phyloP scores from a whole-genome alignment of 2,113 vertebrate species.

The Pterophyllum scalare region DNA sequence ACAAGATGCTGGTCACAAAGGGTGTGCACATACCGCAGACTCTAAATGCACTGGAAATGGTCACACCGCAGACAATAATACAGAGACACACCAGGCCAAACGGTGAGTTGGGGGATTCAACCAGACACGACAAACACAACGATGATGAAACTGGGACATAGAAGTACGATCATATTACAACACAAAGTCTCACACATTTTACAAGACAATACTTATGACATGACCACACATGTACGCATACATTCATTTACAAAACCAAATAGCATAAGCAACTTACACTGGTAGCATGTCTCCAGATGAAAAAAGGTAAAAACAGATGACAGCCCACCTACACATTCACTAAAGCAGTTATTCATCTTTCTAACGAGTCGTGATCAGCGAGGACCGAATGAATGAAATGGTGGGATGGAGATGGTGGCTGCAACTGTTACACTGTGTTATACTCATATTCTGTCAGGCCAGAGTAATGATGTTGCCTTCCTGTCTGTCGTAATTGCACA shows the following conservation, averaged over 20 bases:
- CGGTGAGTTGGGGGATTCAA: slow-evolving; percentile 69
- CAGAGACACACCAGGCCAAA: slow-evolving; percentile 82
- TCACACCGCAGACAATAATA: slow-evolving; percentile 73
- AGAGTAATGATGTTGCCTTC: slow-evolving; percentile 61
- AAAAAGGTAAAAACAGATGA: not conserved
- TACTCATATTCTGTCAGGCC: slow-evolving; percentile 34
- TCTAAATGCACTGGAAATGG: slow-evolving; percentile 37
- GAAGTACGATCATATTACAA: not conserved
- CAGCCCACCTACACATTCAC: slow-evolving; percentile 3
- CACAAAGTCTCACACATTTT: not conserved
- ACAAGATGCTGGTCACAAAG: slow-evolving; percentile 13
- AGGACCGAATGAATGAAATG: not conserved
- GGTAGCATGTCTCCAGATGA: not conserved
- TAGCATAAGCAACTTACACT: not conserved
- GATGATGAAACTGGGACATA: slow-evolving; percentile 54
- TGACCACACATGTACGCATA: not conserved
- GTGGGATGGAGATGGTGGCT: slow-evolving; percentile 16
- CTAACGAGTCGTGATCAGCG: not conserved
- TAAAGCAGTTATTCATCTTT: not conserved
- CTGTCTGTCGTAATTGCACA: slow-evolving; percentile 31
- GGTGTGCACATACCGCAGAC: slow-evolving; percentile 36
- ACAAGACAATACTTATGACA: not conserved
- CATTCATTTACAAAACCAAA: slow-evolving; percentile 21
- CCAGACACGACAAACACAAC: slow-evolving; percentile 60
- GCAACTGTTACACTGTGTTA: slow-evolving; percentile 64